Conservation (phyloP, 2,797 vertebrate genomes). For the Valencia hispanica region DNA sequence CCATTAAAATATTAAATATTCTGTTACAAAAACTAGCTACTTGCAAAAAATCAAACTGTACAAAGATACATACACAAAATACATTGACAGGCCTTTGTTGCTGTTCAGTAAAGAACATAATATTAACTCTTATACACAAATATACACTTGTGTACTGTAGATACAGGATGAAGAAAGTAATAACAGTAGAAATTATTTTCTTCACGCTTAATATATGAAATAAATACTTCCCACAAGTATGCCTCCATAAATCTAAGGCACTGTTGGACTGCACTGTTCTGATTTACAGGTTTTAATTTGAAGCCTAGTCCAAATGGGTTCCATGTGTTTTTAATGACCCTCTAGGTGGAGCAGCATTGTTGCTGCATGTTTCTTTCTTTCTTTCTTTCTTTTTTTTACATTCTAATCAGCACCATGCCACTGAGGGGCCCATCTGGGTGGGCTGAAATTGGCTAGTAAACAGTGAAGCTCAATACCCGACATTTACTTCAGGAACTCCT, state of each 20-base stretch:
- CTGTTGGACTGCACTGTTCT: slow-evolving; percentile 64
- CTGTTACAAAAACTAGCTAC: slow-evolving; percentile 57
- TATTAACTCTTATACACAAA: slow-evolving; percentile 89
- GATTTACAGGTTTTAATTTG: slow-evolving; percentile 69
- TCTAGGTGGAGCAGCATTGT: slow-evolving; percentile 71
- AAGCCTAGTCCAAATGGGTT: slow-evolving; percentile 57
- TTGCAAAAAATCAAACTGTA: slow-evolving; percentile 80
- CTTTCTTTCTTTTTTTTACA: slow-evolving; percentile 36
- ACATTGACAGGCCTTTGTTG: slow-evolving; percentile 80
- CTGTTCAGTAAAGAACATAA: slow-evolving; percentile 79
- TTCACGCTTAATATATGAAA: slow-evolving; percentile 78
- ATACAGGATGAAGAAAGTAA: slow-evolving; percentile 78
- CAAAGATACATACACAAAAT: slow-evolving; percentile 86
- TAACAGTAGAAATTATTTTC: slow-evolving; percentile 69
- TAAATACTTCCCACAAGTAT: slow-evolving; percentile 76
- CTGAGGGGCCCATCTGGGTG: slow-evolving; percentile 60
- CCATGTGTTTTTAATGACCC: slow-evolving; percentile 72
- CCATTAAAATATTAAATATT: slow-evolving; percentile 79
- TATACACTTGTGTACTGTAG: slow-evolving; percentile 84
- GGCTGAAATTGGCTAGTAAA: slow-evolving; percentile 48
- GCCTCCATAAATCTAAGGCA: slow-evolving; percentile 65
- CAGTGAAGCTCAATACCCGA: slow-evolving; percentile 41
- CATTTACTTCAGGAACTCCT: slow-evolving; percentile 32
- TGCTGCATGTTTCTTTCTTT: slow-evolving; percentile 49
- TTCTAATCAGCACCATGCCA: slow-evolving; percentile 80